A percentile compares a stretch with the other conserved stretches of the same genome.
These are phyloP conservation scores for Zygaena filipendulae DNA, from an alignment of 2,888 invertebrate genomes.

Conservation along the genomic window DNA sequence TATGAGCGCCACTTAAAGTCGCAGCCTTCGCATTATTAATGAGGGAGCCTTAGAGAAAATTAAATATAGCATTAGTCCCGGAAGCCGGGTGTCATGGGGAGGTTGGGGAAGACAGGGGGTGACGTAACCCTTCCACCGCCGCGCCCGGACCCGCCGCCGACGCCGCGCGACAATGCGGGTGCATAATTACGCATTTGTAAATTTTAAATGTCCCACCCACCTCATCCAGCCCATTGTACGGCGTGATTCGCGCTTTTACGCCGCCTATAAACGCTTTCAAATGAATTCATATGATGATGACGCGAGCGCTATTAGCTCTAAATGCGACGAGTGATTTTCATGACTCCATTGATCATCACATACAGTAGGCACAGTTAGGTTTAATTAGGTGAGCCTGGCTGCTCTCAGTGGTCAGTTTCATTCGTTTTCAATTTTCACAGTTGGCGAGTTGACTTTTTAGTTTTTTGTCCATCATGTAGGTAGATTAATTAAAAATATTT, in stretches of 20 bases:
- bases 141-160: too few species aligned
- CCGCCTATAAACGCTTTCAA: slow-evolving; percentile 45
- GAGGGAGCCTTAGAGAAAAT: slow-evolving; percentile 69
- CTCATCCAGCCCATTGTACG: slow-evolving; percentile 62
- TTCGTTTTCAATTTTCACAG: too few species aligned
- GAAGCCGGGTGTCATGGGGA: slow-evolving; percentile 50
- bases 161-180: slow-evolving; percentile 61
- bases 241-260: slow-evolving; percentile 60
- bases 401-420: too few species aligned
- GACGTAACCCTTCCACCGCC: slow-evolving; percentile 46
- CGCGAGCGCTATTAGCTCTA: slow-evolving; percentile 43
- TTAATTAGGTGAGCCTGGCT: too few species aligned
- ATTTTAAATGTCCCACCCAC: slow-evolving; percentile 66
- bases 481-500: too few species aligned
- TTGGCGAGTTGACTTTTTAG: too few species aligned
- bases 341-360: slow-evolving; percentile 23
- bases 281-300: slow-evolving; percentile 52
- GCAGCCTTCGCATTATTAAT: slow-evolving; percentile 66
- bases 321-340: slow-evolving; percentile 41
- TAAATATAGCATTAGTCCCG: slow-evolving; percentile 69
- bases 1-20: slow-evolving; percentile 68
- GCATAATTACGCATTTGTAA: slow-evolving; percentile 70
- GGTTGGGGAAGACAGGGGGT: slow-evolving; percentile 29
- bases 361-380: too few species aligned
- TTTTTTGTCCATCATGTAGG: too few species aligned